Conservation (phyloP, 1,140 invertebrate genomes). For the Hypsibius dujardini region DNA sequence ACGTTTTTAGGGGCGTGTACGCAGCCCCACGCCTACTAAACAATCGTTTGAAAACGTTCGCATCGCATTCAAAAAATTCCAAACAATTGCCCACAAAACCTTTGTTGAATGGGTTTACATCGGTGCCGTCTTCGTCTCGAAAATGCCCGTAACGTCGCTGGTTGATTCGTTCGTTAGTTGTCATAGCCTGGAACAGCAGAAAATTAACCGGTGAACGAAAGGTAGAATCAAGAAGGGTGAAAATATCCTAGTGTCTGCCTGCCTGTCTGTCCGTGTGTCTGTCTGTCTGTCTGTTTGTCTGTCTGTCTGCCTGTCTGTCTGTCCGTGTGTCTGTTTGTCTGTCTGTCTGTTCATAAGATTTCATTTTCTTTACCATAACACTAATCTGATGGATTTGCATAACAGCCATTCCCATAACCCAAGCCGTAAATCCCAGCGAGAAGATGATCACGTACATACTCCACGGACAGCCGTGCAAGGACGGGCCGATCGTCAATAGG, state of each 20-base stretch:
- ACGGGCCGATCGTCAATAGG: conserved; percentile 10
- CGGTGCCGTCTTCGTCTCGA: conserved; percentile 46
- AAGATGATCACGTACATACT: neutral
- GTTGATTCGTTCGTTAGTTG: conserved; percentile 94
- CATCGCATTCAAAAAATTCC: conserved; percentile 45
- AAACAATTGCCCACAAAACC: conserved; percentile 65
- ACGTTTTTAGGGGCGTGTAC: too few species aligned
- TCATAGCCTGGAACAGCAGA: conserved; percentile 45
- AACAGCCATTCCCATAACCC: neutral
- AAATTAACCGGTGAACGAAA: too few species aligned
- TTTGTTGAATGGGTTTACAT: conserved; percentile 68
- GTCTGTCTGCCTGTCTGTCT: too few species aligned
- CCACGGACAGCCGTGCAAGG: neutral
- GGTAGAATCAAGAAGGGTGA: too few species aligned
- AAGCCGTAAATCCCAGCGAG: neutral
- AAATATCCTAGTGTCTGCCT: too few species aligned
- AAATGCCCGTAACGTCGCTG: conserved; percentile 76
- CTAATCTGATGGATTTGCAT: conserved; percentile 43
- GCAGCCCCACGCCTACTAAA: too few species aligned
- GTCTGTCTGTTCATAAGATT: too few species aligned
- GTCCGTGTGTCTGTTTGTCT: too few species aligned
- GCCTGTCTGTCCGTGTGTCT: too few species aligned
- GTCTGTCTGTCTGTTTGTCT: too few species aligned
- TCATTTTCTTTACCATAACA: conserved; percentile 41
- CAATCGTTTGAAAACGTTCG: too few species aligned